These are phyloP conservation scores for Shargacucullia verbasci DNA, from an alignment of 2,888 invertebrate genomes.

Conservation along the genomic window DNA sequence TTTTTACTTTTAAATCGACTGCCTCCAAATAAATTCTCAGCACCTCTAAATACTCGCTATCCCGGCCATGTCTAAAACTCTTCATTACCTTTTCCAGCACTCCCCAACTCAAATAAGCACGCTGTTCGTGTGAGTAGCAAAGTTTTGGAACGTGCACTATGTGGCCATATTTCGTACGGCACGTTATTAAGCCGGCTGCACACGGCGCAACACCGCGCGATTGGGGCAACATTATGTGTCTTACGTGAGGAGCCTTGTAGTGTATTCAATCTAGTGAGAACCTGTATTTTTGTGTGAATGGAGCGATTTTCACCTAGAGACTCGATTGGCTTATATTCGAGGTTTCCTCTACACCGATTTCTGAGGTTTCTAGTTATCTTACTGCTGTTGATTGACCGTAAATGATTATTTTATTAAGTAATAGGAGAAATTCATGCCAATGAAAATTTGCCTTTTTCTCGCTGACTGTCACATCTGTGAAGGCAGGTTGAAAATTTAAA, in stretches of 20 bases:
- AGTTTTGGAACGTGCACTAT: slow-evolving; percentile 14
- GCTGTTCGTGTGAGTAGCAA: slow-evolving; percentile 20
- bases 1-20: too few species aligned
- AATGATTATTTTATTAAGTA: too few species aligned
- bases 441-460: too few species aligned
- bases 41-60: neutral
- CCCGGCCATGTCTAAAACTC: slow-evolving; percentile 1
- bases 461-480: too few species aligned
- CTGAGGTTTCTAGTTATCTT: too few species aligned
- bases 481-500: too few species aligned
- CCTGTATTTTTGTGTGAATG: slow-evolving; percentile 1
- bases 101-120: slow-evolving; percentile 21
- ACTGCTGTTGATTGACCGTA: too few species aligned
- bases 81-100: slow-evolving; percentile 12
- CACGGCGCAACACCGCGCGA: slow-evolving; percentile 26
- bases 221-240: slow-evolving; percentile 19
- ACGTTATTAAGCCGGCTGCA: slow-evolving; percentile 50
- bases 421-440: too few species aligned
- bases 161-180: slow-evolving; percentile 67
- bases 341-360: too few species aligned
- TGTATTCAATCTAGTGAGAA: slow-evolving; percentile 1
- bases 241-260: slow-evolving; percentile 39
- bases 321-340: too few species aligned
- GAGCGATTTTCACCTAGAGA: slow-evolving; percentile 10
- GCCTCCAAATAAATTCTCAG: too few species aligned